These are phyloP conservation scores for Hermatobates lingyangjiaoensis DNA, from an alignment of 1,140 invertebrate genomes.

Conservation along the genomic window DNA sequence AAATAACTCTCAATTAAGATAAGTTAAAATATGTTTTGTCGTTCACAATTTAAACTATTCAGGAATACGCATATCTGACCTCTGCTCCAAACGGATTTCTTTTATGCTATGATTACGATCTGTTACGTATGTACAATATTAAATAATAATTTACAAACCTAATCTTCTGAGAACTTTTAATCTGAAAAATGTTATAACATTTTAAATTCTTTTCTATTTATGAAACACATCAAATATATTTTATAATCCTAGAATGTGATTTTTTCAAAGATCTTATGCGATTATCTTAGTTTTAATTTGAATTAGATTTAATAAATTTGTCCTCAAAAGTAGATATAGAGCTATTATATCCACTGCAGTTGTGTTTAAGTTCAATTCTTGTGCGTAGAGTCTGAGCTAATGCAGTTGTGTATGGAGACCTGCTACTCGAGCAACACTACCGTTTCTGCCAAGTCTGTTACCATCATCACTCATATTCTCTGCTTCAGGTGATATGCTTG, in stretches of 20 bases:
- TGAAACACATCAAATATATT: background rate
- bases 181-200: background rate
- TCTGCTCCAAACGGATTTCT: no score
- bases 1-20: no score
- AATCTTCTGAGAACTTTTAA: no score
- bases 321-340: no score
- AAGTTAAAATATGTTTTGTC: no score
- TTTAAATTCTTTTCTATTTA: background rate
- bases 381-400: conserved; percentile 28
- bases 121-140: no score
- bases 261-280: background rate
- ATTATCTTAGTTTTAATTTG: background rate
- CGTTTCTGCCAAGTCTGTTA: conserved; percentile 45
- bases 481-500: conserved; percentile 41
- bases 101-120: no score
- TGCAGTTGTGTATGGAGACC: conserved; percentile 31
- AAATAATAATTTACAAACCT: no score
- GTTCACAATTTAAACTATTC: no score
- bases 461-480: conserved; percentile 42
- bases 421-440: conserved; percentile 39
- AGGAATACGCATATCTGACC: no score
- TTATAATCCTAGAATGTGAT: conserved; percentile 1
- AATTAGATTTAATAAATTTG: background rate
- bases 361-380: no score
- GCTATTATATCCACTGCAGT: no score